phyloP scores from a whole-genome alignment of 2,797 vertebrate genomes.

The Sphenodon punctatus region DNA sequence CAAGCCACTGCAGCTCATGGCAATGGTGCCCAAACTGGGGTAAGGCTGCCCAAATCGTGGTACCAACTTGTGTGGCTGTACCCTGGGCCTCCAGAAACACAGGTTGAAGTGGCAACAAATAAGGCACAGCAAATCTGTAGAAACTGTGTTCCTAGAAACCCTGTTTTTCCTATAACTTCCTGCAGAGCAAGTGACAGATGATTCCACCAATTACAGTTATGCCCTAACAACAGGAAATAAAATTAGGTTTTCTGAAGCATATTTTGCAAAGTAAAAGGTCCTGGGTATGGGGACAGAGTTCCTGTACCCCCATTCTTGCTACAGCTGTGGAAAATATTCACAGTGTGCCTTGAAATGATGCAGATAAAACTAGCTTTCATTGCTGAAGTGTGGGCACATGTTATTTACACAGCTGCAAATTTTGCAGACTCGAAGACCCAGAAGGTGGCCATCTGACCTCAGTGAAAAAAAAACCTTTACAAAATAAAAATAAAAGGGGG shows the following conservation, averaged over 20 bases:
- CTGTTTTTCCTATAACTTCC: not conserved
- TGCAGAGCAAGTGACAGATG: not conserved
- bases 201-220: not conserved
- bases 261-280: too few relatives aligned
- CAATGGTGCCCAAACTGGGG: too few relatives aligned
- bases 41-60: too few relatives aligned
- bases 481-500: not conserved
- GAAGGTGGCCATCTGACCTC: not conserved
- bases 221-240: not conserved
- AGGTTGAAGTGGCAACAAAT: not conserved
- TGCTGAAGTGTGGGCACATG: not conserved
- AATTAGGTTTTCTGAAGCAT: not conserved
- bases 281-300: too few relatives aligned
- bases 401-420: conserved; percentile 26
- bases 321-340: not conserved
- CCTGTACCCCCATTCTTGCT: not conserved
- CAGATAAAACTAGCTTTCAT: not conserved
- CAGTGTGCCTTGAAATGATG: not conserved
- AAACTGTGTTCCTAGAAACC: not conserved
- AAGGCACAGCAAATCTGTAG: not conserved
- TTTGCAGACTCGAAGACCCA: not conserved
- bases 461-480: too few relatives aligned
- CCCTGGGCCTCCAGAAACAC: too few relatives aligned
- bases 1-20: too few relatives aligned
- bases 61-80: too few relatives aligned